Conservation (phyloP, 1,140 invertebrate genomes). For the Psilanteris sp. region DNA sequence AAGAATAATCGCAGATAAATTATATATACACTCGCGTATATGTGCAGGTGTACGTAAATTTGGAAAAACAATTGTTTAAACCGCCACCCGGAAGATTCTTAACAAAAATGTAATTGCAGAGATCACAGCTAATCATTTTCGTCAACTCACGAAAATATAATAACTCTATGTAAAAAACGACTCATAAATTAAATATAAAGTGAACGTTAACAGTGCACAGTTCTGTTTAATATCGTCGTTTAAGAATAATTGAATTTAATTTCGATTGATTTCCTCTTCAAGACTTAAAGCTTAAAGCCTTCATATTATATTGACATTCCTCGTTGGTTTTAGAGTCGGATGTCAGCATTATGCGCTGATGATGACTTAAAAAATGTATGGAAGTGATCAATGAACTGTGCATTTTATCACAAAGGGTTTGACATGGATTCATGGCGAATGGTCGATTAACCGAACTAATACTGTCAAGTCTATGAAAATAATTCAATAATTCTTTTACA, state of each 20-base stretch:
- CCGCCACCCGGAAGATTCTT: conserved; percentile 3
- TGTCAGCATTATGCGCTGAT: conserved; percentile 13
- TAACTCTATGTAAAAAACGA: conserved; percentile 38
- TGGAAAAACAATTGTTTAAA: too few species aligned
- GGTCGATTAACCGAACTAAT: conserved; percentile 38
- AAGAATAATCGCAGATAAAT: too few species aligned
- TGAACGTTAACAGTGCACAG: conserved; percentile 22
- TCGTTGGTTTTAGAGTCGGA: neutral
- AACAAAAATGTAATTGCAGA: conserved; percentile 56
- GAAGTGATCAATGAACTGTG: conserved; percentile 8
- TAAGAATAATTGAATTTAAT: conserved; percentile 38
- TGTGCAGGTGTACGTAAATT: too few species aligned
- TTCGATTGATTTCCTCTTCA: conserved; percentile 11
- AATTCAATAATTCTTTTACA: neutral
- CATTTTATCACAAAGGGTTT: conserved; percentile 32
- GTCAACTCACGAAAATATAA: conserved; percentile 33
- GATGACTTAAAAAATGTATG: conserved; percentile 12
- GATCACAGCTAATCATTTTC: conserved; percentile 57
- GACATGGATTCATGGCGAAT: conserved; percentile 24
- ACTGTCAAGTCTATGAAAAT: conserved; percentile 49
- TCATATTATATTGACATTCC: neutral
- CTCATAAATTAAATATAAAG: conserved; percentile 39
- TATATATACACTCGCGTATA: too few species aligned
- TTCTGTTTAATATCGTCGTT: conserved; percentile 9
- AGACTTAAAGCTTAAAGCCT: conserved; percentile 22